Evolutionary conservation across 2,113 vertebrate species (phyloP).

Genomic region (Spermophilus dauricus): DNA sequence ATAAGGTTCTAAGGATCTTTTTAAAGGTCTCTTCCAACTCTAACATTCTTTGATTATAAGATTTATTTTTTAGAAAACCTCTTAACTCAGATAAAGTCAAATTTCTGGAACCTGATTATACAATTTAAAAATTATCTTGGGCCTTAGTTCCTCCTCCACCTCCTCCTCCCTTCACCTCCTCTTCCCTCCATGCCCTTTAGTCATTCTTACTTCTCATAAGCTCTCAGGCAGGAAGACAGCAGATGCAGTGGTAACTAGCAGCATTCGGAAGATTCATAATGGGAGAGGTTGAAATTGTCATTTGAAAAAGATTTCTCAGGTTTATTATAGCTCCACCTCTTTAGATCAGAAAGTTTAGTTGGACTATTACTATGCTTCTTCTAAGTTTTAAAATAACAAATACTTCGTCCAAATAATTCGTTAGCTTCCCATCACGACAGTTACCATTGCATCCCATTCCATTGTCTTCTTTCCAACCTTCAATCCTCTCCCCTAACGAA

Average conservation of each 20-base stretch:
- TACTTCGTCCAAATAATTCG: slow-evolving; percentile 9
- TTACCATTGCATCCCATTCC: neutral
- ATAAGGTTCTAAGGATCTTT: slow-evolving; percentile 46
- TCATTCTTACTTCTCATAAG: slow-evolving; percentile 25
- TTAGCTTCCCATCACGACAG: neutral
- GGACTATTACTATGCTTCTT: neutral
- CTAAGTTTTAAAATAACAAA: slow-evolving; percentile 4
- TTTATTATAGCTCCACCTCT: neutral
- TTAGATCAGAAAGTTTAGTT: neutral
- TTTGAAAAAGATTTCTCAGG: slow-evolving; percentile 30
- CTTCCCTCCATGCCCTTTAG: neutral
- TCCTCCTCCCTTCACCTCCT: neutral
- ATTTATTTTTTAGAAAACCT: slow-evolving; percentile 65
- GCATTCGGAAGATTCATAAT: neutral
- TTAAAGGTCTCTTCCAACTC: slow-evolving; percentile 50
- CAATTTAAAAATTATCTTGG: slow-evolving; percentile 72
- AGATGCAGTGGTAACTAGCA: neutral
- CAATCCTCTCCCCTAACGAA: neutral
- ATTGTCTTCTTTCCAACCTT: neutral
- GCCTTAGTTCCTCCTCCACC: neutral
- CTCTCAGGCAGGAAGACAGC: slow-evolving; percentile 7
- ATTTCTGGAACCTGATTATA: slow-evolving; percentile 66
- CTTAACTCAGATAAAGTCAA: slow-evolving; percentile 68
- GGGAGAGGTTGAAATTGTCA: neutral
- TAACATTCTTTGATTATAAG: slow-evolving; percentile 65